Percentiles rank a stretch among this genome's conserved stretches.
Evolutionary conservation across 2,797 vertebrate genomes (phyloP).

Genomic region (Chloroceryle inda): DNA sequence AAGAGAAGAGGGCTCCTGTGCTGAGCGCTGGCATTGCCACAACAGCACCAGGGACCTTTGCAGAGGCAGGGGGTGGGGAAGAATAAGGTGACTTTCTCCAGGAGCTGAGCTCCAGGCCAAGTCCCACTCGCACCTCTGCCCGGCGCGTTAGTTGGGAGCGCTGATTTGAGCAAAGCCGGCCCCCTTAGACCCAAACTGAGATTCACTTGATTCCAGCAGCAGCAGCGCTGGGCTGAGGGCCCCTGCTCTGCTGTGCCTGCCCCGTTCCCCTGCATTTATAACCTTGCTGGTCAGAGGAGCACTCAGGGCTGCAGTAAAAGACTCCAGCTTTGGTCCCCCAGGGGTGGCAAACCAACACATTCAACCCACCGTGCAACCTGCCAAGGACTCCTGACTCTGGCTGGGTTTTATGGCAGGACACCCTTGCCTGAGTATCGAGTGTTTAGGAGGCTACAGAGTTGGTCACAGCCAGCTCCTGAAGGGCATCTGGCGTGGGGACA

Average conservation of each 20-base stretch:
- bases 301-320: background rate
- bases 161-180: background rate
- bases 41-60: background rate
- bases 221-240: background rate
- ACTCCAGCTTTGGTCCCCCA: background rate
- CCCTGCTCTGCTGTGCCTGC: background rate
- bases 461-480: constrained; percentile 26
- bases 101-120: background rate
- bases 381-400: background rate
- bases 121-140: background rate
- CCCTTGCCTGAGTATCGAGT: background rate
- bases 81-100: background rate
- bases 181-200: background rate
- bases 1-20: background rate
- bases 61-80: background rate
- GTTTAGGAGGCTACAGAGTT: background rate
- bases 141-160: background rate
- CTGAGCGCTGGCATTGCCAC: accelerated
- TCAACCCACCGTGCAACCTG: constrained; percentile 20
- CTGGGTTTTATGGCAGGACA: background rate
- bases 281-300: background rate
- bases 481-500: constrained; percentile 59
- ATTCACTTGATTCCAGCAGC: background rate
- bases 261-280: background rate
- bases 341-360: background rate